phyloP scores from a whole-genome alignment of 2,797 vertebrate genomes.

The Sebastes reedi region DNA sequence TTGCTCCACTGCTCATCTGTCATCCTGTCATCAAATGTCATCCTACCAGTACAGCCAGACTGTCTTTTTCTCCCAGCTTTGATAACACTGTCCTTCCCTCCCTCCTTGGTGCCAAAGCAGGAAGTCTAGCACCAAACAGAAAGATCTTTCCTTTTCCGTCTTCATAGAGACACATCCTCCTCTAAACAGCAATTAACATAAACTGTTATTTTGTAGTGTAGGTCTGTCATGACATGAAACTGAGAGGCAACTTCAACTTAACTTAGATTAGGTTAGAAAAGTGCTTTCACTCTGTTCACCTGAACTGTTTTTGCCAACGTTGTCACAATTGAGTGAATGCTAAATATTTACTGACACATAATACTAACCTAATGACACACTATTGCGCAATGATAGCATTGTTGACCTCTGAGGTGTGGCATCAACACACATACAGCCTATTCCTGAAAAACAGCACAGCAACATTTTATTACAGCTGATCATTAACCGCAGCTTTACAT shows the following conservation, averaged over 20 bases:
- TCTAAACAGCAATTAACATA: constrained; percentile 24
- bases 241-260: constrained; percentile 2
- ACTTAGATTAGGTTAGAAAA: not conserved
- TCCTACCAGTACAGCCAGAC: not conserved
- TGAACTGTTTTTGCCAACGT: not conserved
- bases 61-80: constrained; percentile 2
- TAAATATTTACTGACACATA: not conserved
- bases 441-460: constrained; percentile 10
- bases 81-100: constrained; percentile 18
- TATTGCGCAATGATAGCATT: constrained; percentile 5
- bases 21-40: not conserved
- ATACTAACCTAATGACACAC: constrained; percentile 23
- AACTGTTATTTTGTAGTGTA: constrained; percentile 25
- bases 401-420: constrained; percentile 22
- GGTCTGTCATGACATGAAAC: constrained; percentile 2
- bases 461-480: constrained; percentile 40
- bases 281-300: not conserved
- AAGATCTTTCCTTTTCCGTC: constrained; percentile 10
- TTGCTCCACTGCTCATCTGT: not conserved
- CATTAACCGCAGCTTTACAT: constrained; percentile 19
- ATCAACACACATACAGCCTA: constrained; percentile 30
- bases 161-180: constrained; percentile 14
- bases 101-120: constrained; percentile 10
- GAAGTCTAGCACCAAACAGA: constrained; percentile 19
- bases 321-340: not conserved